Evolutionary conservation across 2,113 vertebrate genomes (phyloP), one percentile per base, ranked within the genome.

Genomic region (Tretioscincus oriximinensis): DNA sequence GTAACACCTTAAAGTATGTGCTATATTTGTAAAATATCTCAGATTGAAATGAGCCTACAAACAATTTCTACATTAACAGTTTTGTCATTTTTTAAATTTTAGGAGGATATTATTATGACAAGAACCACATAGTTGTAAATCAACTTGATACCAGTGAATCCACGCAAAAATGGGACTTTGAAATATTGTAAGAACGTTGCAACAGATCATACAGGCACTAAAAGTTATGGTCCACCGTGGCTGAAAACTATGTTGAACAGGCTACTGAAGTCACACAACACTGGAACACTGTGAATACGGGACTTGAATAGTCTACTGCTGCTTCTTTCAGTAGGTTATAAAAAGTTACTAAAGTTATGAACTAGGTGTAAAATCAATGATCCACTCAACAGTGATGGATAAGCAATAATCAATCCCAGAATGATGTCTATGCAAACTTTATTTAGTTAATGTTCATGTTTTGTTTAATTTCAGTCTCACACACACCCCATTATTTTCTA

Each of bases 131-230:
- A 69, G 80, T 96, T 81, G 88, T 96, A 91, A 96, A 94, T 84
- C 83, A 88, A 21, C 77, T 75, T 0, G 35, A 26, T 64, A 91
- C 92, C 0, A 83, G 84, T 89, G 91, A 89, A 85, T 76, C n/a
- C 22, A 95, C 94, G 71, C 96, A 96, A 87, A 94, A 93, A 80
- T 96, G 95, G 95, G 94, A 96, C 60, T 92, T 95, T 87, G 95
- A 96, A 89, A 93, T 96, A 86, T 1, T 95, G 68, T 96, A 92
- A 96, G 76, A 63, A 77, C 65, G 72, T 28, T 29, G 5, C 60
- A 68, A 58, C 69, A 28, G 12, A 76, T 45, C 54, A 6, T 61
- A 22, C 22, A 54, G 31, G 54, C 18, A 73, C n/a, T 31, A 14
- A 69, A 61, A 35, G 66, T 35, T 64, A 28, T 73, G 61, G 54